Conservation (phyloP, 2,113 vertebrate species). For the Chloropsis cyanopogon region DNA sequence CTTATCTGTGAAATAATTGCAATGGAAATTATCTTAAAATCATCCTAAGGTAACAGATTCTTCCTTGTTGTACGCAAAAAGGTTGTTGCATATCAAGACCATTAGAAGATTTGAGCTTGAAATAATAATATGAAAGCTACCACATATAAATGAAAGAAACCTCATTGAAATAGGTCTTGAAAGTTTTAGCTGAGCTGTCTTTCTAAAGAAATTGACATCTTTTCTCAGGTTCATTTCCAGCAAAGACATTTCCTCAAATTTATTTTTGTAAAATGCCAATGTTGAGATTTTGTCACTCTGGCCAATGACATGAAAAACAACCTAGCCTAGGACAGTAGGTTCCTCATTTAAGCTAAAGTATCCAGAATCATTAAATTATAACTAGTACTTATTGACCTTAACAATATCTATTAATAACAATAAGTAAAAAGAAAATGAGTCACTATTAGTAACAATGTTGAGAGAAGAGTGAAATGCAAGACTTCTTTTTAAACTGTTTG, state of each 20-base stretch:
- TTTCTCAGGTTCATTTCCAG: not conserved
- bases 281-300: not conserved
- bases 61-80: not conserved
- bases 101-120: not conserved
- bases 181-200: not conserved
- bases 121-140: not conserved
- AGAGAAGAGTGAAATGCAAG: not conserved
- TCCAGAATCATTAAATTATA: not conserved
- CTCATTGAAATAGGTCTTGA: not conserved
- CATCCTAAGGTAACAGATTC: not conserved
- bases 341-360: not conserved
- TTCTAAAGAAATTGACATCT: not conserved
- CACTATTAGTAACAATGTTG: not conserved
- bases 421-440: not conserved
- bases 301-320: fast-evolving
- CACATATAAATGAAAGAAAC: not conserved
- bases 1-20: not conserved
- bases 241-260: not conserved
- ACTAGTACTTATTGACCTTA: not conserved
- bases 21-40: not conserved
- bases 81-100: not conserved
- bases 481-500: not conserved
- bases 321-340: not conserved
- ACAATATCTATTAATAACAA: not conserved
- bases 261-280: not conserved